phyloP scores from a whole-genome alignment of 2,888 invertebrate genomes.

The Lysandra coridon region DNA sequence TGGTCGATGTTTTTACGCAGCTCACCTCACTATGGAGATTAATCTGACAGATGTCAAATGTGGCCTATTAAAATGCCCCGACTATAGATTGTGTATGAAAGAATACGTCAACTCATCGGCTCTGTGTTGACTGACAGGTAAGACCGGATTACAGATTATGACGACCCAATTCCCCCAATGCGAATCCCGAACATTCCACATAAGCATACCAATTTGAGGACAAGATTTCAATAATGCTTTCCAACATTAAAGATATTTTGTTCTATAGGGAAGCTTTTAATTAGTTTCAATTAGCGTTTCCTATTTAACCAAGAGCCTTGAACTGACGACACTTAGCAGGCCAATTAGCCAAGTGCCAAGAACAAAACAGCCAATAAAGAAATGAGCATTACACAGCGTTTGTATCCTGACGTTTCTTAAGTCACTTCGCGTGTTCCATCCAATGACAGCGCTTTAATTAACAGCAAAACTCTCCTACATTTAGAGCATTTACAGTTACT shows the following conservation, averaged over 20 bases:
- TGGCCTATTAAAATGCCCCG: no score
- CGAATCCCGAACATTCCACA: no score
- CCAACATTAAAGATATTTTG: neutral
- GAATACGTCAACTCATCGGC: neutral
- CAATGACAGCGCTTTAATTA: constrained; percentile 16
- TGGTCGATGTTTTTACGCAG: no score
- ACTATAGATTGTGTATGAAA: neutral
- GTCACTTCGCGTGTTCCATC: neutral
- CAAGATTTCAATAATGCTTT: neutral
- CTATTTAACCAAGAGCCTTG: neutral
- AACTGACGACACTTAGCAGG: neutral
- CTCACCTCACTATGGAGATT: no score
- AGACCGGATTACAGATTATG: neutral
- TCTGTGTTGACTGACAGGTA: neutral
- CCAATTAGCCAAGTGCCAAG: constrained; percentile 6
- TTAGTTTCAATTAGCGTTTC: neutral
- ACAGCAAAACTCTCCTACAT: neutral
- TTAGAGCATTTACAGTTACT: neutral
- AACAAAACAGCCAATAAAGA: neutral
- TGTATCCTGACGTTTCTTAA: neutral
- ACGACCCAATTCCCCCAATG: neutral
- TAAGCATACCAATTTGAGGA: neutral
- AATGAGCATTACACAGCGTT: constrained; percentile 5
- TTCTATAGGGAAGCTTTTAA: neutral
- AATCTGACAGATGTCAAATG: no score